Evolutionary conservation across 2,888 invertebrate species (phyloP).

Genomic region (Euproctis similis): DNA sequence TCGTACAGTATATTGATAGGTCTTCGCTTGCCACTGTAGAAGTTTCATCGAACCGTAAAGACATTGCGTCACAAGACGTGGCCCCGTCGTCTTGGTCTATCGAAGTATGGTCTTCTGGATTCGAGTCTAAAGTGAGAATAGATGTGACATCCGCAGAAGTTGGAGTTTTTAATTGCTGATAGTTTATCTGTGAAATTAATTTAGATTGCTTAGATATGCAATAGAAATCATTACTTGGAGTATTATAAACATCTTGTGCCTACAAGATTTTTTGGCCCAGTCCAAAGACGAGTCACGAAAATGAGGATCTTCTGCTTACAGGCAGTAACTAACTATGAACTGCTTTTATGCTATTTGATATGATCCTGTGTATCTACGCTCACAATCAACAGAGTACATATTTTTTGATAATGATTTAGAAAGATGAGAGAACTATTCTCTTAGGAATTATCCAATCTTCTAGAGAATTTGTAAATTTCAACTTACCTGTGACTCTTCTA

Average conservation of each 20-base stretch:
- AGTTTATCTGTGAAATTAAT: slow-evolving; percentile 33
- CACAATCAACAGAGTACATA: too few relatives aligned
- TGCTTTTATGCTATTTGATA: too few relatives aligned
- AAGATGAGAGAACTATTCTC: too few relatives aligned
- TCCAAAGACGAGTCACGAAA: too few relatives aligned
- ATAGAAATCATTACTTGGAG: neutral
- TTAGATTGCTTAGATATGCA: neutral
- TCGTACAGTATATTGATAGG: slow-evolving; percentile 48
- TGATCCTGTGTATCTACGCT: too few relatives aligned
- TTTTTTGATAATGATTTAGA: too few relatives aligned
- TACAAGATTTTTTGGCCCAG: neutral
- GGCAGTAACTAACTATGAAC: too few relatives aligned
- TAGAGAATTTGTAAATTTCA: too few relatives aligned
- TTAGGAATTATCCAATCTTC: neutral
- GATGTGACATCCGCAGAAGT: slow-evolving; percentile 40
- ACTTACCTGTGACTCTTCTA: slow-evolving; percentile 34
- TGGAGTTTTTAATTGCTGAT: slow-evolving; percentile 39
- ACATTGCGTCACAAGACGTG: slow-evolving; percentile 53
- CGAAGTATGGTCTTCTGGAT: slow-evolving; percentile 28
- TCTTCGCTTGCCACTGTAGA: slow-evolving; percentile 54
- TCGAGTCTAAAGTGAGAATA: slow-evolving; percentile 35
- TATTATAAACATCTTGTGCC: too few relatives aligned
- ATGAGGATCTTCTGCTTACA: too few relatives aligned
- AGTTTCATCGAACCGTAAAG: slow-evolving; percentile 45
- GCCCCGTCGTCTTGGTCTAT: slow-evolving; percentile 40